Base-by-base conservation (phyloP, 2,797 vertebrate genomes). In the Gila robusta region DNA sequence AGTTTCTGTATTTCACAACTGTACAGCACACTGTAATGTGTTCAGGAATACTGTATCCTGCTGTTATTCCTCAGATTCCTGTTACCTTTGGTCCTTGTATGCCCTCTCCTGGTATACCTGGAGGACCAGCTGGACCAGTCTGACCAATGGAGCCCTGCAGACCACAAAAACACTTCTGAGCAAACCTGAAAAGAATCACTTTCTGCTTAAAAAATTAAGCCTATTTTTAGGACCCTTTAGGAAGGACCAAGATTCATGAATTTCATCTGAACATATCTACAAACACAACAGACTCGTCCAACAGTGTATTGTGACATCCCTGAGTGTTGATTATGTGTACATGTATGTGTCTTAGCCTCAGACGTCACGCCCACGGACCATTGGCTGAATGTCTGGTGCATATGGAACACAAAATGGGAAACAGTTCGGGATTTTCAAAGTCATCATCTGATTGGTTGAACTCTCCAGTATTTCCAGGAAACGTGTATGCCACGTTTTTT, bases 81-180 rank as follows among this genome's bases (percentile, higher is more conserved):
- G 64, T 93, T 94, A 97, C 97, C 96, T 98, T 98, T 87, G 91
- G 93, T 91, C 98, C 97, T 93, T 96, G 96, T 89, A 96, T 93
- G 79, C 96, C 96, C 35, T 96, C 92, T 44, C 97, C 97, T 64
- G 95, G 87, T 70, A 84, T 78, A 0, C 97, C 97, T 23, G 91
- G 93, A 6, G 90, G 91, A 49, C 97, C 97, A 26, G 92, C 91
- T 59, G 91, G 87, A 17, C 97, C 97, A 1, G 90, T 69, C 79
- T 85, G 93, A 56, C 98, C 97, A 26, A 79, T 85, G n/a, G 91
- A 86, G 76, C 97, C 97, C 97, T 98, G 14, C 37, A 87, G 23
- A 92, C 23, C 44, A 44, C 39, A 54, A 1, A 72, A 72, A 69
- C 49, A 69, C 28, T 6, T 26, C 64, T 37, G 41, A 69, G 4